These are phyloP conservation scores for Bovichtus diacanthus DNA, from an alignment of 2,797 vertebrate species.

Conservation along the genomic window DNA sequence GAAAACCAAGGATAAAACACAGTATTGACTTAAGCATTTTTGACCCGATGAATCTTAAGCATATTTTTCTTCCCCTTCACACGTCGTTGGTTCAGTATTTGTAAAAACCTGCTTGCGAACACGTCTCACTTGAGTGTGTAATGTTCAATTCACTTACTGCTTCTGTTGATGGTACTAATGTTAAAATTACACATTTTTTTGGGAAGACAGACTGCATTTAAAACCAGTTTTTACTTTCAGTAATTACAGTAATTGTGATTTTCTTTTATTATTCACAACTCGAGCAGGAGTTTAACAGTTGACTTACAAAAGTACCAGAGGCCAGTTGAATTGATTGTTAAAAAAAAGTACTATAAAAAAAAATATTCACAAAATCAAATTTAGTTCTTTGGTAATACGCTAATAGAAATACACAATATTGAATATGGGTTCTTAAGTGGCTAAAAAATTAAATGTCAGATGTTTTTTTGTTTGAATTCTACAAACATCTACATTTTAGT, in stretches of 20 bases:
- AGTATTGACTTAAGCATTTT: slow-evolving; percentile 17
- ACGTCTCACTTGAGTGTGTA: slow-evolving; percentile 14
- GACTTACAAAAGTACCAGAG: slow-evolving; percentile 7
- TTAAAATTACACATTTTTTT: neutral
- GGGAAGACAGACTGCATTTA: slow-evolving; percentile 12
- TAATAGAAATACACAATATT: slow-evolving; percentile 24
- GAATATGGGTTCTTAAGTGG: neutral
- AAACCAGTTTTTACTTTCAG: slow-evolving; percentile 33
- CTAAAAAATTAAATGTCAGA: slow-evolving; percentile 4
- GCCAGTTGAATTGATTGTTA: neutral
- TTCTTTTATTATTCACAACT: slow-evolving; percentile 1
- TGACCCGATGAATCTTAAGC: slow-evolving; percentile 3
- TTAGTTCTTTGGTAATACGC: neutral
- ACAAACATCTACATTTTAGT: neutral
- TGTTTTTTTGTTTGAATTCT: slow-evolving; percentile 11
- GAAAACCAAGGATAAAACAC: slow-evolving; percentile 16
- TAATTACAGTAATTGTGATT: slow-evolving; percentile 46
- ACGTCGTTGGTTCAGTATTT: slow-evolving; percentile 37
- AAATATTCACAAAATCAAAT: slow-evolving; percentile 15
- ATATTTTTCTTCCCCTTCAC: neutral
- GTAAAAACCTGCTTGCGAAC: slow-evolving; percentile 43
- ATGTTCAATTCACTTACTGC: slow-evolving; percentile 39
- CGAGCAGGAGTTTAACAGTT: slow-evolving; percentile 15
- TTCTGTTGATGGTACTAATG: slow-evolving; percentile 50
- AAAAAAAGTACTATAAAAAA: neutral